phyloP scores from a whole-genome alignment of 2,888 invertebrate species.

The Scrobipalpa atriplicella region DNA sequence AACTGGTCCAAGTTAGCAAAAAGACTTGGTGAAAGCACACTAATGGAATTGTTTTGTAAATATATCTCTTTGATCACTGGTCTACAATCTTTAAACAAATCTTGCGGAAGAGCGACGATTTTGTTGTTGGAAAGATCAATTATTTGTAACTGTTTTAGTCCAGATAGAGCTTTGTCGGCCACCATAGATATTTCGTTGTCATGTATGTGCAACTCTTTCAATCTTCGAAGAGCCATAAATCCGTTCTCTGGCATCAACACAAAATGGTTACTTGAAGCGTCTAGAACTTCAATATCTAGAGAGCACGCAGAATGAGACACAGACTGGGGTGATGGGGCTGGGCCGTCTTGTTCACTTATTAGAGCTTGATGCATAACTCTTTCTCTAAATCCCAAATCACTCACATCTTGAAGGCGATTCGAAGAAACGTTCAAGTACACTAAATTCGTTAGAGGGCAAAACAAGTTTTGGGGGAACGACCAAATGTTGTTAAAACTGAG shows the following conservation, averaged over 20 bases:
- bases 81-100: conserved; percentile 90
- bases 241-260: conserved; percentile 91
- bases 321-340: conserved; percentile 66
- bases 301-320: conserved; percentile 84
- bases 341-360: conserved; percentile 83
- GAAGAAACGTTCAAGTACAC: conserved; percentile 92
- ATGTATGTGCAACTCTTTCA: conserved; percentile 91
- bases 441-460: conserved; percentile 91
- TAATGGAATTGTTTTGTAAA: conserved; percentile 95
- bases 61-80: conserved; percentile 93
- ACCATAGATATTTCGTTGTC: conserved; percentile 95
- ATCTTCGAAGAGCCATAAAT: conserved; percentile 89
- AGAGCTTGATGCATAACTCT: conserved; percentile 85
- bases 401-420: conserved; percentile 94
- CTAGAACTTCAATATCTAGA: conserved; percentile 91
- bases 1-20: conserved; percentile 93
- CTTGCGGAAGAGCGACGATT: conserved; percentile 93
- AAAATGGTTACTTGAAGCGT: conserved; percentile 93
- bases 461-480: conserved; percentile 93
- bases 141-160: conserved; percentile 91
- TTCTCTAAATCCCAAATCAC: conserved; percentile 92
- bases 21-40: conserved; percentile 91
- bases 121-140: conserved; percentile 96
- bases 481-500: conserved; percentile 94
- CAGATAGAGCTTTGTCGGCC: conserved; percentile 91